phyloP scores from a whole-genome alignment of 1,140 invertebrate genomes.

The Anadara kagoshimensis region DNA sequence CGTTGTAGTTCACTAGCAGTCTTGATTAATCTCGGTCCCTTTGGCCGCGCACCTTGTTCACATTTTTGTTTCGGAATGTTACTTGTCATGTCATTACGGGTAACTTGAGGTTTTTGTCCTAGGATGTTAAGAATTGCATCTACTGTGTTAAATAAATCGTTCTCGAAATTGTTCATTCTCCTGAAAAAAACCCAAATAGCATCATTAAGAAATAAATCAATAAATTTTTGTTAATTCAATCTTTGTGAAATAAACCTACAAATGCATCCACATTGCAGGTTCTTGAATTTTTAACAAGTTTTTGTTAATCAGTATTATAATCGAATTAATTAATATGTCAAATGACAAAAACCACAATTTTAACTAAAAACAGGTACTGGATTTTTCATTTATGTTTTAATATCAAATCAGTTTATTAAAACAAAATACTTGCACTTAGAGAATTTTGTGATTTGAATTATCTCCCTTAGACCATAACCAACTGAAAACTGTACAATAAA shows the following conservation, averaged over 20 bases:
- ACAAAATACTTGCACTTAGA: no score
- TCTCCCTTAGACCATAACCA: no score
- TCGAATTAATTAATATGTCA: neutral
- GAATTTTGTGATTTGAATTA: no score
- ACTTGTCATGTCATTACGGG: slow-evolving; percentile 16
- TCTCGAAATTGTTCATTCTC: slow-evolving; percentile 71
- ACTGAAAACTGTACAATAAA: no score
- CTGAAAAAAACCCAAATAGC: slow-evolving; percentile 51
- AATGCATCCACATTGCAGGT: neutral
- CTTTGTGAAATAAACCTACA: neutral
- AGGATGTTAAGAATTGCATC: slow-evolving; percentile 69
- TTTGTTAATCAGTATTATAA: neutral
- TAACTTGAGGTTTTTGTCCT: slow-evolving; percentile 65
- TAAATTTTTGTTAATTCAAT: neutral
- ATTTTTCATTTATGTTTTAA: no score
- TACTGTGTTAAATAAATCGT: slow-evolving; percentile 67
- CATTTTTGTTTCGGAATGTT: slow-evolving; percentile 19
- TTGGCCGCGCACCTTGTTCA: slow-evolving; percentile 42
- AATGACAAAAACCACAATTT: neutral
- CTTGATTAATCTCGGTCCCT: slow-evolving; percentile 44
- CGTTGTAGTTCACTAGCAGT: slow-evolving; percentile 45
- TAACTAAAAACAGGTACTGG: neutral
- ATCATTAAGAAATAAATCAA: neutral
- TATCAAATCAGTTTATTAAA: no score
- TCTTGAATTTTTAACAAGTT: neutral